Percentiles rank a stretch among this genome's conserved stretches.
Conservation (phyloP, 1,140 invertebrate genomes). For the Drosophila sproati region DNA sequence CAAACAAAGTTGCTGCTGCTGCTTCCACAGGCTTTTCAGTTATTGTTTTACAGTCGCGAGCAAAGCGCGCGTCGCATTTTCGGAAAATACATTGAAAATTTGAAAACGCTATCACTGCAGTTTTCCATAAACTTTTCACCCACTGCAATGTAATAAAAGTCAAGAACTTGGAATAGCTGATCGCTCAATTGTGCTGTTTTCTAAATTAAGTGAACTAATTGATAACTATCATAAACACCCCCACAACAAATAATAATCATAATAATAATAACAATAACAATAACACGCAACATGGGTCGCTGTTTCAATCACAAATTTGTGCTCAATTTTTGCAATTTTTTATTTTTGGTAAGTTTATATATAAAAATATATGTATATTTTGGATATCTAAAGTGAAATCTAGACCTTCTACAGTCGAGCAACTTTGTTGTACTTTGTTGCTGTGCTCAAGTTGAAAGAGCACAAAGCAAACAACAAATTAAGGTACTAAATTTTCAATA, state of each 20-base stretch:
- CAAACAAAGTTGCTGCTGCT: slow-evolving; percentile 15
- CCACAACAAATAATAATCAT: not conserved
- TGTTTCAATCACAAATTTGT: slow-evolving; percentile 75
- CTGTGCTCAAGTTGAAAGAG: not conserved
- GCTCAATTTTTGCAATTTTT: slow-evolving; percentile 78
- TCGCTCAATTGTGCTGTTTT: slow-evolving; percentile 23
- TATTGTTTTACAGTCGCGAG: slow-evolving; percentile 43
- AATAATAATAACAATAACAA: no score
- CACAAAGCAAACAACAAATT: not conserved
- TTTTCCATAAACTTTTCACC: not conserved
- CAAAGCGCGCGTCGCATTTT: slow-evolving; percentile 36
- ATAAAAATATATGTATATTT: not conserved
- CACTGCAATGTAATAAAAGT: slow-evolving; percentile 15
- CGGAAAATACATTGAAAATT: slow-evolving; percentile 30
- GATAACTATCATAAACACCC: slow-evolving; percentile 36
- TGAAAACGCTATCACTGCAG: not conserved
- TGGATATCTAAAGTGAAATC: slow-evolving; percentile 48
- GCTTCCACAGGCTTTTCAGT: slow-evolving; percentile 31
- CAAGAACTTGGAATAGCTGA: not conserved
- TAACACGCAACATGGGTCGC: slow-evolving; percentile 53
- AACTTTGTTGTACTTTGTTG: slow-evolving; percentile 29
- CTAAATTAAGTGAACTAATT: slow-evolving; percentile 24
- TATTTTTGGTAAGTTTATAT: slow-evolving; percentile 77
- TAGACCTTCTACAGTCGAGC: slow-evolving; percentile 25
- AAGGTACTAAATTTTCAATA: no score